phyloP scores from a whole-genome alignment of 1,140 invertebrate species.

The Drosophila equinoxialis region DNA sequence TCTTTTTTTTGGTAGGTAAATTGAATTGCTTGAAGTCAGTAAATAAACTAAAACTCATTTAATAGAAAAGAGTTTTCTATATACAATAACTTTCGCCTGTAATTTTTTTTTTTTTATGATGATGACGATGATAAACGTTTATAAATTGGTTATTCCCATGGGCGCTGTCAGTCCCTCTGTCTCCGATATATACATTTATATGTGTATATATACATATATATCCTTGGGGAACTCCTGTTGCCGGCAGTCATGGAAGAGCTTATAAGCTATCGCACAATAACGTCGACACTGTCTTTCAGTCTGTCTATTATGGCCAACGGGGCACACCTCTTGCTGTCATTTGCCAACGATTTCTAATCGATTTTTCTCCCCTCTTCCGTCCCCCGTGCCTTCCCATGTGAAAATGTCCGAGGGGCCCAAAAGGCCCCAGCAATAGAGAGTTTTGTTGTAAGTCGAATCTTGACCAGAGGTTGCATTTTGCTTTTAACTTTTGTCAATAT shows the following conservation, averaged over 20 bases:
- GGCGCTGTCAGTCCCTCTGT: constrained; percentile 33
- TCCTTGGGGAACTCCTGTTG: constrained; percentile 45
- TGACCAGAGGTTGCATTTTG: constrained; percentile 45
- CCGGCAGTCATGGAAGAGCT: constrained; percentile 15
- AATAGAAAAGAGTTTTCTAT: background rate
- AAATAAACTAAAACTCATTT: constrained; percentile 17
- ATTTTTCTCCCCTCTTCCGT: constrained; percentile 50
- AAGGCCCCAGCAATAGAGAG: constrained; percentile 21
- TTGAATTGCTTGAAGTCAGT: background rate
- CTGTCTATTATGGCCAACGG: constrained; percentile 58
- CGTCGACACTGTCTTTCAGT: constrained; percentile 38
- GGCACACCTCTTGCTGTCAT: constrained; percentile 77
- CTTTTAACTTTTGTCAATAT: constrained; percentile 62
- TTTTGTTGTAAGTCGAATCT: constrained; percentile 1
- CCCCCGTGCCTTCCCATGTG: constrained; percentile 23
- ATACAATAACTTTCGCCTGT: constrained; percentile 36
- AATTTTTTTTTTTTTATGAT: constrained; percentile 18
- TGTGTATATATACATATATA: constrained; percentile 10
- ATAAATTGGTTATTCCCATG: constrained; percentile 42
- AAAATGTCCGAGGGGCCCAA: constrained; percentile 44
- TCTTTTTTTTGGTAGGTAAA: constrained; percentile 7
- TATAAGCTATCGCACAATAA: constrained; percentile 31
- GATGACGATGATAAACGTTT: constrained; percentile 45
- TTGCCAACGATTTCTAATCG: constrained; percentile 79
- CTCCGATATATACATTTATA: background rate